Evolutionary conservation across 2,113 vertebrate species (phyloP).

Genomic region (Bagarius yarrelli): DNA sequence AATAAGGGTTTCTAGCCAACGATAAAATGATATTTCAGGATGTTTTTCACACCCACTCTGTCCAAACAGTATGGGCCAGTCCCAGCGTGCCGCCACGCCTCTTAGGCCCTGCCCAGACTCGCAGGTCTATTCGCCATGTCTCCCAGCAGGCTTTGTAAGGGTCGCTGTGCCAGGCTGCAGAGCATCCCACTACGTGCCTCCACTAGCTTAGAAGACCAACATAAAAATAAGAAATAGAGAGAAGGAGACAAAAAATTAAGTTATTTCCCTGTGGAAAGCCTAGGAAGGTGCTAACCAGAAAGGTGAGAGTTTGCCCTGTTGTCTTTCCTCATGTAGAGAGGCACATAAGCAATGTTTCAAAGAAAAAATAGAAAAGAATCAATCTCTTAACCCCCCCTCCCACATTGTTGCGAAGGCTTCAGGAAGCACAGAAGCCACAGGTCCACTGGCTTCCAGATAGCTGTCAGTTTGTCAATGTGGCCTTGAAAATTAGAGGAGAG

Average conservation of each 20-base stretch:
- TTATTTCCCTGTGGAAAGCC: conserved; percentile 67
- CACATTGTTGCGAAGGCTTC: conserved; percentile 56
- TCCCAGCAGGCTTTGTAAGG: conserved; percentile 77
- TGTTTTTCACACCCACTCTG: conserved; percentile 65
- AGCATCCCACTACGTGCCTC: conserved; percentile 66
- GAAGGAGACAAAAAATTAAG: conserved; percentile 18
- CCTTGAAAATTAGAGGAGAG: conserved; percentile 56
- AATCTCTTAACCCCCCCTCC: neutral
- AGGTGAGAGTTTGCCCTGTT: conserved; percentile 76
- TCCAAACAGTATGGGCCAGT: conserved; percentile 67
- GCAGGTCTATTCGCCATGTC: conserved; percentile 74
- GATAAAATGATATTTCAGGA: conserved; percentile 61
- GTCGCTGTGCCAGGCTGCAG: conserved; percentile 72
- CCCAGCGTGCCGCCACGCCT: conserved; percentile 62
- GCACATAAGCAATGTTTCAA: conserved; percentile 68
- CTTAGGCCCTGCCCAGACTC: conserved; percentile 71
- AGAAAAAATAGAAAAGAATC: conserved; percentile 52
- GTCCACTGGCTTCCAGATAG: conserved; percentile 68
- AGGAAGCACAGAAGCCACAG: conserved; percentile 57
- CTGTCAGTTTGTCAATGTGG: conserved; percentile 68
- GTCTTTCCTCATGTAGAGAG: conserved; percentile 72
- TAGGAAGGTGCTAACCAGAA: conserved; percentile 77
- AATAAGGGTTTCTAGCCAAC: conserved; percentile 58
- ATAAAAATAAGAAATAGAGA: conserved; percentile 35
- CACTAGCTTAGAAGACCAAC: conserved; percentile 63